A percentile compares a stretch with the other conserved stretches of the same genome.
Conservation (phyloP, 2,888 invertebrate species). For the Poecilus cupreus region DNA sequence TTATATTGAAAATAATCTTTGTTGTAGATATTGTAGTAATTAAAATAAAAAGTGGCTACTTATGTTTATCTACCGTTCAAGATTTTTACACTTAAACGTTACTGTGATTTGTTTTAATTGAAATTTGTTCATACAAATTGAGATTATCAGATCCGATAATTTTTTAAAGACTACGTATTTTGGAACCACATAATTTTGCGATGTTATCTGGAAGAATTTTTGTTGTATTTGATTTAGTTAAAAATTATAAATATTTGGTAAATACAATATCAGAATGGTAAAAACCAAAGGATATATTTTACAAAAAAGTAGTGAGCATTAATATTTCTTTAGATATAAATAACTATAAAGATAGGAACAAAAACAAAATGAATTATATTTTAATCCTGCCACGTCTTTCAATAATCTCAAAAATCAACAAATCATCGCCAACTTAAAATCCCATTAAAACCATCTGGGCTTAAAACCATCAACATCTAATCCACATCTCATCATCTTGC, state of each 20-base stretch:
- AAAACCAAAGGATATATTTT: too few relatives aligned
- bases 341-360: background rate
- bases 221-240: too few relatives aligned
- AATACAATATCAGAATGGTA: too few relatives aligned
- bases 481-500: background rate
- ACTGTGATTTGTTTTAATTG: conserved; percentile 29
- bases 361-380: background rate
- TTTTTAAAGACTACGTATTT: background rate
- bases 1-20: background rate
- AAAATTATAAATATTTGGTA: too few relatives aligned
- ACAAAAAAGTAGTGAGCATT: too few relatives aligned
- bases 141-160: conserved; percentile 13
- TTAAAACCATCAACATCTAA: background rate
- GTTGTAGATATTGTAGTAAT: background rate
- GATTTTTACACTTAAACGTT: conserved; percentile 10
- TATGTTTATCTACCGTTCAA: background rate
- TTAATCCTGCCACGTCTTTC: background rate
- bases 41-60: conserved; percentile 31
- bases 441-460: conserved; percentile 26
- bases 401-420: conserved; percentile 14
- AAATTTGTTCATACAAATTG: background rate
- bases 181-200: too few relatives aligned
- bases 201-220: too few relatives aligned
- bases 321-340: too few relatives aligned
- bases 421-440: conserved; percentile 27